Percentiles rank a stretch among this genome's conserved stretches.
Evolutionary conservation across 2,888 invertebrate species (phyloP).

Genomic region (Drosophila maculinotata): DNA sequence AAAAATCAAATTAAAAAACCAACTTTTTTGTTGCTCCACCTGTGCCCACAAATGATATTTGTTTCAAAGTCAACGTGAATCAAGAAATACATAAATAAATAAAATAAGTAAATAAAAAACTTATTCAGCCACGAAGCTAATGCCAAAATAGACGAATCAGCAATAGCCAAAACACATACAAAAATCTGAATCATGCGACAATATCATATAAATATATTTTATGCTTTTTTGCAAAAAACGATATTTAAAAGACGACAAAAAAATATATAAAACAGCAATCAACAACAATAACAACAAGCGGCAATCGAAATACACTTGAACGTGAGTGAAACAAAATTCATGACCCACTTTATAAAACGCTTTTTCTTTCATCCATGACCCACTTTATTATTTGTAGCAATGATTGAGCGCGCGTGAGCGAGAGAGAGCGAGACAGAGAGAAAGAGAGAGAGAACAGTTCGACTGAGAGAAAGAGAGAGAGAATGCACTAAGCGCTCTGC

Average conservation of each 20-base stretch:
- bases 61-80: not conserved
- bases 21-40: no score
- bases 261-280: constrained; percentile 16
- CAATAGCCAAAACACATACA: constrained; percentile 29
- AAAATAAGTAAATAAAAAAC: no score
- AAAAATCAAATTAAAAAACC: no score
- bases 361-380: constrained; percentile 85
- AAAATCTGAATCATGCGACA: constrained; percentile 59
- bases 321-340: constrained; percentile 84
- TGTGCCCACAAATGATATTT: no score
- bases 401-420: constrained; percentile 45
- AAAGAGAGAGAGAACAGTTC: constrained; percentile 11
- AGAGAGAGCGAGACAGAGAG: constrained; percentile 5
- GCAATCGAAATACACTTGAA: constrained; percentile 83
- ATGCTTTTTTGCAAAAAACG: constrained; percentile 52
- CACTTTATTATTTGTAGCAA: constrained; percentile 82
- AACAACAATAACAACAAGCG: constrained; percentile 46
- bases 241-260: constrained; percentile 25
- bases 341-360: constrained; percentile 84
- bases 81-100: constrained; percentile 12
- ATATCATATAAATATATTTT: constrained; percentile 45
- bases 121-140: constrained; percentile 4
- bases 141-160: constrained; percentile 31
- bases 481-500: constrained; percentile 11
- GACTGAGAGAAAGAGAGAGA: constrained; percentile 10